Base-by-base conservation (phyloP, 1,140 invertebrate species). In the Chlorops oryzae region DNA sequence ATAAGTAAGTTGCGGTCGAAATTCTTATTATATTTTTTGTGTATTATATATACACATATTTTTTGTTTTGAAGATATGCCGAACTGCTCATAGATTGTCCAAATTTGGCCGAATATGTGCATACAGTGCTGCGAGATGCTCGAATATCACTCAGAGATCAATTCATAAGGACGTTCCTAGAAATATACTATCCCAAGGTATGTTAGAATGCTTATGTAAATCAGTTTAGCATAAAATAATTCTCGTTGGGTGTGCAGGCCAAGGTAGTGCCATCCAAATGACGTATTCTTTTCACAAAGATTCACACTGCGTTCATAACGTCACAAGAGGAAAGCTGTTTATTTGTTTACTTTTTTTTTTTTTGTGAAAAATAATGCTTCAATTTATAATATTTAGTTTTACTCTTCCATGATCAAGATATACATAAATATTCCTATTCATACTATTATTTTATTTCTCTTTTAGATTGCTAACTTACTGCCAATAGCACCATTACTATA, bases 1-100 rank as follows among this genome's bases (percentile, higher is more conserved):
- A 72, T 52, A 72, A 72, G 69, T 72, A 40, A 65, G 63, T 66
- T n/a, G n/a, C n/a, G n/a, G n/a, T n/a, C n/a, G n/a, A n/a, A n/a
- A n/a, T n/a, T n/a, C n/a, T 40, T 17, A 39, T 4, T 45, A 17
- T 21, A 32, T 23, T 27, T 3, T 27, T 15, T 13, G 21, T 46
- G 2, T 12, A 35, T 22, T 21, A 40, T 20, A 18, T 32, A 43
- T 25, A 9, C n/a, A 39, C 28, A n/a, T 43, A 34, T 15, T 25
- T n/a, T 43, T 27, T 32, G 27, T 9, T 32, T 48, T 48, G 42
- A 22, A 72, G 70, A 56, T 72, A 72, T 28, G 51, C 62, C 12
- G 70, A 72, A 5, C 22, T 72, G n/a, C 50, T 72, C 22, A 53
- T 69, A 1, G 67, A 61, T 9, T 70, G 65, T 53, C 62, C 56